phyloP scores from a whole-genome alignment of 2,888 invertebrate species.

The Lasius platythorax region DNA sequence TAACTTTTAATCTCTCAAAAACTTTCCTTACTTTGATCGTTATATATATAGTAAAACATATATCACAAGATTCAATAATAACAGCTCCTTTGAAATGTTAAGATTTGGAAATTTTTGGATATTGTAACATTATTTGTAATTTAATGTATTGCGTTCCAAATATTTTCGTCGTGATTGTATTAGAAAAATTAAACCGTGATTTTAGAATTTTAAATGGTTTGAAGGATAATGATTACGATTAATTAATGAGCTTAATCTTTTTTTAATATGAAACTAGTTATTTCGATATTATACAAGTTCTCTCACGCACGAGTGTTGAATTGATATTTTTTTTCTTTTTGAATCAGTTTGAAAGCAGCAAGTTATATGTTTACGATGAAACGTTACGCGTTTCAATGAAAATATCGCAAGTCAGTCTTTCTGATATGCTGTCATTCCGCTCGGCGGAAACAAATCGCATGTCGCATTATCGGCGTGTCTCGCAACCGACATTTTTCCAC shows the following conservation, averaged over 20 bases:
- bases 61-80: neutral
- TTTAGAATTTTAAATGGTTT: neutral
- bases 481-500: conserved; percentile 53
- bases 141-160: neutral
- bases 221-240: neutral
- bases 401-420: conserved; percentile 54
- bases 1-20: conserved; percentile 44
- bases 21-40: neutral
- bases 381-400: conserved; percentile 40
- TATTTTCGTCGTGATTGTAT: neutral
- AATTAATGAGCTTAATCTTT: neutral
- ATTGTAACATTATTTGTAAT: neutral
- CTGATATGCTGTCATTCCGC: conserved; percentile 52
- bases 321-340: neutral
- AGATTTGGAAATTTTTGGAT: neutral
- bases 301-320: neutral
- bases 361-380: conserved; percentile 32
- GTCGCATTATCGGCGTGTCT: conserved; percentile 58
- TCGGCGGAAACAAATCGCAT: conserved; percentile 51
- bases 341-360: neutral
- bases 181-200: neutral
- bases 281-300: neutral
- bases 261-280: conserved; percentile 15
- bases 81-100: neutral
- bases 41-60: neutral